Conservation (phyloP, 2,113 vertebrate species). For the Platichthys stellatus region DNA sequence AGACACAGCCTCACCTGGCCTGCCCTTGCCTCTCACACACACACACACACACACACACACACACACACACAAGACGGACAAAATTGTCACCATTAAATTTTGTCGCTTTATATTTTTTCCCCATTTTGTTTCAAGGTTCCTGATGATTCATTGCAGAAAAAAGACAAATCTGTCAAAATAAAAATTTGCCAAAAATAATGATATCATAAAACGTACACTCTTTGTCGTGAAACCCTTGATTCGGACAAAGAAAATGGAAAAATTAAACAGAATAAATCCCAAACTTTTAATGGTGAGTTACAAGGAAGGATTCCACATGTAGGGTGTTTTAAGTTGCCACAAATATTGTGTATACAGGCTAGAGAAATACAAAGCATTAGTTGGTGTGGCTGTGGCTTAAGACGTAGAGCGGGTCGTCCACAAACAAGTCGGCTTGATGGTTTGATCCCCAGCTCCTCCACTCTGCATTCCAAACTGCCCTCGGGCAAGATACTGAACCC, state of each 20-base stretch:
- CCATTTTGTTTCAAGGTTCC: not conserved
- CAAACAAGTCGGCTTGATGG: too few species aligned
- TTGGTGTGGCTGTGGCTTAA: too few species aligned
- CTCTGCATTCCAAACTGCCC: too few species aligned
- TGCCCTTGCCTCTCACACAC: slow-evolving; percentile 1
- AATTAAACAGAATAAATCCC: not conserved
- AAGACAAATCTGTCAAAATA: not conserved
- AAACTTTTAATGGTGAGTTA: not conserved
- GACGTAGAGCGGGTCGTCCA: too few species aligned
- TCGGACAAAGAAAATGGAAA: not conserved
- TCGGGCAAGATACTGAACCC: too few species aligned
- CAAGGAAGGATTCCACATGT: not conserved
- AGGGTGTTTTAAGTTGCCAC: not conserved
- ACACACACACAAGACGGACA: not conserved
- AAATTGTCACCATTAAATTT: not conserved
- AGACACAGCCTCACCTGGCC: slow-evolving; percentile 51
- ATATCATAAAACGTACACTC: not conserved
- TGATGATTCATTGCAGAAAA: not conserved
- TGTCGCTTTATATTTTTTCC: too few species aligned
- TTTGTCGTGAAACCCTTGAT: not conserved
- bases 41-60: not conserved
- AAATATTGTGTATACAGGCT: not conserved
- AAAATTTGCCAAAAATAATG: not conserved
- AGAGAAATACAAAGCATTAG: not conserved
- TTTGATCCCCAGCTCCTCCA: too few species aligned